These are phyloP conservation scores for Bergia puertoricense DNA, from an alignment of 92 coral and sea anemone genomes.

Conservation along the genomic window DNA sequence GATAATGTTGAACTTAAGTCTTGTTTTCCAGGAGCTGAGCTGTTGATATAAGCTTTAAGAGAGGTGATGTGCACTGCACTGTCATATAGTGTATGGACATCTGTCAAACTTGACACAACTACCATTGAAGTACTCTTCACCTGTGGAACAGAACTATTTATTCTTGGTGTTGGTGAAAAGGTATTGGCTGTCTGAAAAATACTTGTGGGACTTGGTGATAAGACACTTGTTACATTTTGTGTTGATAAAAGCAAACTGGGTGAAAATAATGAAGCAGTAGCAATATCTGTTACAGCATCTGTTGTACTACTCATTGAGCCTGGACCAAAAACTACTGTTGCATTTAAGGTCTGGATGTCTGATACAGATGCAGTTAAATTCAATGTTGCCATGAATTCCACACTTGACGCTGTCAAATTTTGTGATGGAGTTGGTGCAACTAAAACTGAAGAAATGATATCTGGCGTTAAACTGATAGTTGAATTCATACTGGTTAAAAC, in stretches of 20 bases:
- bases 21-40: background rate
- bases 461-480: slow-evolving; percentile 8
- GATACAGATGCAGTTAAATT: background rate
- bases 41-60: background rate
- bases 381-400: background rate
- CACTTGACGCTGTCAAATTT: slow-evolving; percentile 24
- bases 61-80: background rate
- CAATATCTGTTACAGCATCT: background rate
- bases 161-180: slow-evolving; percentile 20
- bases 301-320: background rate
- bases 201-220: slow-evolving; percentile 29
- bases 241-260: slow-evolving; percentile 7
- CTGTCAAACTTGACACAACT: background rate
- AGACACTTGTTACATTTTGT: background rate
- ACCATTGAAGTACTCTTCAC: slow-evolving; percentile 8
- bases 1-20: background rate
- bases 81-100: background rate
- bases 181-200: slow-evolving; percentile 8
- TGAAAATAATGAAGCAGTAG: background rate
- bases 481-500: slow-evolving; percentile 14
- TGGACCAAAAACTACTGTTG: slow-evolving; percentile 3
- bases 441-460: background rate
- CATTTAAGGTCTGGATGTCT: slow-evolving; percentile 1
- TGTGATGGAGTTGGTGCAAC: slow-evolving; percentile 6
- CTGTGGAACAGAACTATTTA: slow-evolving; percentile 17